Percentiles rank a stretch among this genome's conserved stretches.
These are phyloP conservation scores for Dicyrtoma fusca DNA, from an alignment of 2,888 invertebrate species.

Conservation along the genomic window DNA sequence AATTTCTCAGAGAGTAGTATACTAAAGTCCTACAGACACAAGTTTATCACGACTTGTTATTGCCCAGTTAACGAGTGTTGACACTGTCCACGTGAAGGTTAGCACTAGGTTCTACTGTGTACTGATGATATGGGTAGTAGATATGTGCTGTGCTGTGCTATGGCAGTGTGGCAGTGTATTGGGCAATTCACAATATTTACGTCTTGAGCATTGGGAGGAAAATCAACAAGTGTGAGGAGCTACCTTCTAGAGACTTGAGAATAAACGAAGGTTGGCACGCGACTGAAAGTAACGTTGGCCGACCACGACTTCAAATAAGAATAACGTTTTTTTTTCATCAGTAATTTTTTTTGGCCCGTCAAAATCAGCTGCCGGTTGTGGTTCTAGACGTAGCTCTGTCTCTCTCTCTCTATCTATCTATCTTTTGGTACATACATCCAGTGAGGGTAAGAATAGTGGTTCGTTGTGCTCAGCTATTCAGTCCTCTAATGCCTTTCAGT, in stretches of 20 bases:
- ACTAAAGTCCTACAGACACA: too few relatives aligned
- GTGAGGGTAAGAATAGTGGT: too few relatives aligned
- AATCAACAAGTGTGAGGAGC: conserved; percentile 39
- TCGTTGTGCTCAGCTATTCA: too few relatives aligned
- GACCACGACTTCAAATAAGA: conserved; percentile 41
- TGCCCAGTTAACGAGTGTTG: too few relatives aligned
- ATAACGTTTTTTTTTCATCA: conserved; percentile 40
- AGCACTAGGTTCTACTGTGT: too few relatives aligned
- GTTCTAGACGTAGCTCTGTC: background rate
- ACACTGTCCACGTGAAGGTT: too few relatives aligned
- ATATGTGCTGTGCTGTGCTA: too few relatives aligned
- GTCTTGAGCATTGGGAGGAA: background rate
- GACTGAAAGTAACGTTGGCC: conserved; percentile 45
- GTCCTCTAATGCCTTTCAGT: too few relatives aligned
- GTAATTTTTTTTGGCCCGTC: conserved; percentile 36
- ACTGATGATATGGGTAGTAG: too few relatives aligned
- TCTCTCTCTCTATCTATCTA: background rate
- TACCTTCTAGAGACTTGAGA: conserved; percentile 37
- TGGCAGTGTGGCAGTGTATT: too few relatives aligned
- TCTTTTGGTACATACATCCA: background rate
- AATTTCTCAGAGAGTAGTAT: too few relatives aligned
- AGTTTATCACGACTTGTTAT: too few relatives aligned
- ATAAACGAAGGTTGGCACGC: conserved; percentile 47
- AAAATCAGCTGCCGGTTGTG: conserved; percentile 44
- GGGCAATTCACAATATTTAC: background rate